Evolutionary conservation across 2,113 vertebrate species (phyloP).

Genomic region (Erythrocercus mccallii): DNA sequence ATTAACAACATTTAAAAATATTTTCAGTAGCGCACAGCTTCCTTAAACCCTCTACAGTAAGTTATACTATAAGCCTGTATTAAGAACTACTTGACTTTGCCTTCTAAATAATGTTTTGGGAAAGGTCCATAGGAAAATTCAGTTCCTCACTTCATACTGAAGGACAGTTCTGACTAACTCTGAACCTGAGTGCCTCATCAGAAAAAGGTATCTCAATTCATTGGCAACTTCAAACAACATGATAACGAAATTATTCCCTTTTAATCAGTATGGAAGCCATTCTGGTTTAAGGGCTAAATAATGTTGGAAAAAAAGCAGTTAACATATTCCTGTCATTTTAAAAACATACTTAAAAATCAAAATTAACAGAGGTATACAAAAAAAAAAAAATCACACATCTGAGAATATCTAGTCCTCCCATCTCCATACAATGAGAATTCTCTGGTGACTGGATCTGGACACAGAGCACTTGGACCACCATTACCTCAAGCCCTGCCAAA

Average conservation of each 20-base stretch:
- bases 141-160: not conserved
- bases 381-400: not conserved
- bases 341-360: not conserved
- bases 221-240: not conserved
- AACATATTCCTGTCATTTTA: not conserved
- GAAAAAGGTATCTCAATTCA: not conserved
- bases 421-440: not conserved
- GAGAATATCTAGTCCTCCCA: slow-evolving; percentile 16
- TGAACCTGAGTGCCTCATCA: not conserved
- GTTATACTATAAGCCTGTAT: not conserved
- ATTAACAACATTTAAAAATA: not conserved
- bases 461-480: not conserved
- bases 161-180: not conserved
- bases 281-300: not conserved
- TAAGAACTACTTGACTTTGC: slow-evolving; percentile 12
- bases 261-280: not conserved
- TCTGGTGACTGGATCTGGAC: slow-evolving; percentile 6
- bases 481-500: not conserved
- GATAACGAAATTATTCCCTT: not conserved
- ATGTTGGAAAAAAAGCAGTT: not conserved
- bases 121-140: not conserved
- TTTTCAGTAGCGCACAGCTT: not conserved
- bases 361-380: not conserved
- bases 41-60: not conserved
- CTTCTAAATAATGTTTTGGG: not conserved